Evolutionary conservation across 2,888 invertebrate genomes (phyloP), one percentile per base, ranked within the genome.

Genomic region (Myopa testacea): DNA sequence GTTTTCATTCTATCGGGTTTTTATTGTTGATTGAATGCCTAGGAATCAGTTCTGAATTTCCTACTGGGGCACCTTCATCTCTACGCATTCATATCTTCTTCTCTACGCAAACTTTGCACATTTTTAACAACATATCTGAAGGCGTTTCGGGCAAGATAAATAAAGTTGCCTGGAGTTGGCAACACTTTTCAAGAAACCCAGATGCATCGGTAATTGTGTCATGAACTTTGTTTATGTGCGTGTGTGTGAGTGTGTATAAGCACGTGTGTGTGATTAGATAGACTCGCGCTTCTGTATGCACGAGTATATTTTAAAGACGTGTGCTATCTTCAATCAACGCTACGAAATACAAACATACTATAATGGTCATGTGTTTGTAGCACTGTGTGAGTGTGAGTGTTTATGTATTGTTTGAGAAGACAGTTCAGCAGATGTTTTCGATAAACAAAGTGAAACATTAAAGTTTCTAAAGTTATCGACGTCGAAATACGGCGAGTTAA

Each of bases 151-250:
- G 8, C 37, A 37, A 40, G 40, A 67, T 40, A 67, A 37, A 40
- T 37, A 67, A 70, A 70, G 52, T 70, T 55, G 3, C 34, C 34
- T 52, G 55, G 16, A 70, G 55, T 55, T 70, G 26, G 52, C 14
- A 34, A 55, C 50, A 55, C 26, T 70, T 70, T 70, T 37, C 70
- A 52, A 60, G 40, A 12, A 38, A 40, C 38, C 14, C 60, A 12
- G 37, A 60, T 60, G 50, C 63, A 68, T 5, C 68, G 19, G 60
- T 38, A 71, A 60, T 71, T 71, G 71, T 71, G 71, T 40, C 71
- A 60, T 71, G 71, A 60, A 71, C 60, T 60, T 34, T 38, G 26
- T 12, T 10, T 37, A 12, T 4, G 37, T 16, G 37, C 3, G 45
- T 45, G 45, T 6, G 45, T 45, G 45, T 1, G 45, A 2, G 45